A percentile compares a stretch with the other conserved stretches of the same genome.
Conservation (phyloP, 1,140 invertebrate species). For the Mamestra configurata region DNA sequence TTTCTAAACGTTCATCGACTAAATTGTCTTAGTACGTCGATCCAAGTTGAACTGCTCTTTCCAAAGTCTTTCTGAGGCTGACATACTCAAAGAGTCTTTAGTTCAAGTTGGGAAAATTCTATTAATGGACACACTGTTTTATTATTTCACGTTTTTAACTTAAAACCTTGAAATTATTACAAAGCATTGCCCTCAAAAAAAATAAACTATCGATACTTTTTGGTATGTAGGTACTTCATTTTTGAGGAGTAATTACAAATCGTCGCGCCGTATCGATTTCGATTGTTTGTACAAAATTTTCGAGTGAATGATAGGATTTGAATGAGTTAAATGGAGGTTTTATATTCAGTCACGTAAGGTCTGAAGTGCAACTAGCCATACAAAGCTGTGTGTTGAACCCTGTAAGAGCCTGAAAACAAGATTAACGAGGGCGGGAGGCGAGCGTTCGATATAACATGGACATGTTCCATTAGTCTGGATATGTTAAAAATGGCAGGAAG, state of each 20-base stretch:
- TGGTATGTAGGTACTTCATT: background rate
- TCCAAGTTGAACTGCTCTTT: slow-evolving; percentile 7
- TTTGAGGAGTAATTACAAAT: background rate
- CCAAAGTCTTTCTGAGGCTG: slow-evolving; percentile 16
- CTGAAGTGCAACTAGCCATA: slow-evolving; percentile 35
- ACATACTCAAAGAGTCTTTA: slow-evolving; percentile 12
- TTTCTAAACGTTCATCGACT: slow-evolving; percentile 24
- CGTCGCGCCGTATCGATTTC: background rate
- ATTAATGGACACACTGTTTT: background rate
- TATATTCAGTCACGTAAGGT: slow-evolving; percentile 21
- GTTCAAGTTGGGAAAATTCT: background rate
- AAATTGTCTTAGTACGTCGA: slow-evolving; percentile 12
- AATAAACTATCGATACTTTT: background rate
- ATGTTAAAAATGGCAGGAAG: slow-evolving; percentile 31
- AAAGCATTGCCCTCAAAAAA: background rate
- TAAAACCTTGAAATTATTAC: background rate
- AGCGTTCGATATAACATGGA: slow-evolving; percentile 37
- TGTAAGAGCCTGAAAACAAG: slow-evolving; percentile 48
- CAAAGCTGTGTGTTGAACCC: slow-evolving; percentile 38
- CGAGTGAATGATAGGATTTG: background rate
- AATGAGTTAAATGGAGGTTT: background rate
- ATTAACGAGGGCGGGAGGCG: slow-evolving; percentile 32
- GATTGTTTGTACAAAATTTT: background rate
- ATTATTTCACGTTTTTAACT: background rate
- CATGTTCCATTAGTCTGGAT: slow-evolving; percentile 39